These are phyloP conservation scores for Cavia aperea DNA, from an alignment of 2,113 vertebrate species.

Conservation along the genomic window DNA sequence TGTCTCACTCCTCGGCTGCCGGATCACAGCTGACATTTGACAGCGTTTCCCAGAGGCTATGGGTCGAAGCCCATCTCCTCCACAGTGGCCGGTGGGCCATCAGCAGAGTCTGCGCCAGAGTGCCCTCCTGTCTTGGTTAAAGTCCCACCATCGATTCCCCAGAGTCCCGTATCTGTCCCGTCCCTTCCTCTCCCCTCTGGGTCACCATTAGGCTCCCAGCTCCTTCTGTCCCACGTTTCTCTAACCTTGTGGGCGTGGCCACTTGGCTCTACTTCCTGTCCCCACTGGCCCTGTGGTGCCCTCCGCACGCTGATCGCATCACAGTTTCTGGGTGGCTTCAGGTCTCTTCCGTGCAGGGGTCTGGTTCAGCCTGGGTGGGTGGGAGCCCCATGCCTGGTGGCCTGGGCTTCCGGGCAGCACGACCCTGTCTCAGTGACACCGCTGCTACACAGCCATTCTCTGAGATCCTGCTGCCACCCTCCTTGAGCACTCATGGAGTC, in stretches of 20 bases:
- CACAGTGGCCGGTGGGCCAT: accelerated
- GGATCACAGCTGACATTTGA: neutral
- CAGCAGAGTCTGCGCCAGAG: no score
- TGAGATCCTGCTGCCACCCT: neutral
- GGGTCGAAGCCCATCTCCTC: accelerated
- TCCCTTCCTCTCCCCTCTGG: neutral
- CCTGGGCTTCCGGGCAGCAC: no score
- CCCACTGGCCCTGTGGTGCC: neutral
- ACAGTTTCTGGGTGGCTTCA: neutral
- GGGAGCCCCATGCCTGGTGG: accelerated
- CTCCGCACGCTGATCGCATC: neutral
- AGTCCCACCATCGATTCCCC: neutral
- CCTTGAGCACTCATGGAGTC: neutral
- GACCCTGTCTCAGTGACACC: accelerated
- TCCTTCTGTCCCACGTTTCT: no score
- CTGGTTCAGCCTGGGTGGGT: neutral
- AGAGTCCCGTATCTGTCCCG: no score
- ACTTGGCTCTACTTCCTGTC: accelerated
- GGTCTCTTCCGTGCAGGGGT: neutral
- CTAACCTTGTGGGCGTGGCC: no score
- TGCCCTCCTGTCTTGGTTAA: neutral
- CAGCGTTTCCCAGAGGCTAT: accelerated
- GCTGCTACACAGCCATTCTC: neutral
- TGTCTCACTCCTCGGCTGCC: neutral
- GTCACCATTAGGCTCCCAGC: no score